A percentile compares a stretch with the other conserved stretches of the same genome.
Evolutionary conservation across 2,797 vertebrate genomes (phyloP).

Genomic region (Triplophysa bombifrons): DNA sequence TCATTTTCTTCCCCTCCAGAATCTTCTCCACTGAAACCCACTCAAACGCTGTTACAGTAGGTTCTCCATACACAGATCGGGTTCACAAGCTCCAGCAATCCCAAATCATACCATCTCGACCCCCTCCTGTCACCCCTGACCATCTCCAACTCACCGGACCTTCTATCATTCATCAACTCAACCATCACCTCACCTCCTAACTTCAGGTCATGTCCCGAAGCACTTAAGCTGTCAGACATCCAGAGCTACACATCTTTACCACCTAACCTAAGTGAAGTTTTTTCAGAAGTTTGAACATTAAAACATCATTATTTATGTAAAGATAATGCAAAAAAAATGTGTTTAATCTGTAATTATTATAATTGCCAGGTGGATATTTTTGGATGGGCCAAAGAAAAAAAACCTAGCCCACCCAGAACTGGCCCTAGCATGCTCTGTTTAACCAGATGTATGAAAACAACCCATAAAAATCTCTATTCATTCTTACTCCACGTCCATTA

Average conservation of each 20-base stretch:
- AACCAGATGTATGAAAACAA: too few relatives aligned
- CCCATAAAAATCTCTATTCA: too few relatives aligned
- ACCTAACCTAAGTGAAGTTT: background rate
- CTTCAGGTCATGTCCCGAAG: background rate
- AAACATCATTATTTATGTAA: too few relatives aligned
- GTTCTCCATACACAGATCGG: background rate
- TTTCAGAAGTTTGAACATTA: too few relatives aligned
- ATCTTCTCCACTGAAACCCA: background rate
- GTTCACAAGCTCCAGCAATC: background rate
- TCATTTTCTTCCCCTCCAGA: constrained; percentile 2
- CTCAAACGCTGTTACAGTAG: background rate
- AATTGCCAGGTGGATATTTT: too few relatives aligned
- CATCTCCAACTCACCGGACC: constrained; percentile 8
- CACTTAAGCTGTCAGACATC: background rate
- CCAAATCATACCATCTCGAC: background rate
- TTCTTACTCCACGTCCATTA: too few relatives aligned
- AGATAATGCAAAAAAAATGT: too few relatives aligned
- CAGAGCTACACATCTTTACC: background rate
- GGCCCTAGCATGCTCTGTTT: too few relatives aligned
- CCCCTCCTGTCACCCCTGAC: background rate
- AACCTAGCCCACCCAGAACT: too few relatives aligned
- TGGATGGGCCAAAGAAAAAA: too few relatives aligned
- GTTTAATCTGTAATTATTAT: too few relatives aligned
- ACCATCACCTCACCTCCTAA: constrained; percentile 1
- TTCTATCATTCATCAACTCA: background rate